A percentile compares a stretch with the other conserved stretches of the same genome.
Conservation (phyloP, 2,113 vertebrate genomes). For the Podarcis raffonei region DNA sequence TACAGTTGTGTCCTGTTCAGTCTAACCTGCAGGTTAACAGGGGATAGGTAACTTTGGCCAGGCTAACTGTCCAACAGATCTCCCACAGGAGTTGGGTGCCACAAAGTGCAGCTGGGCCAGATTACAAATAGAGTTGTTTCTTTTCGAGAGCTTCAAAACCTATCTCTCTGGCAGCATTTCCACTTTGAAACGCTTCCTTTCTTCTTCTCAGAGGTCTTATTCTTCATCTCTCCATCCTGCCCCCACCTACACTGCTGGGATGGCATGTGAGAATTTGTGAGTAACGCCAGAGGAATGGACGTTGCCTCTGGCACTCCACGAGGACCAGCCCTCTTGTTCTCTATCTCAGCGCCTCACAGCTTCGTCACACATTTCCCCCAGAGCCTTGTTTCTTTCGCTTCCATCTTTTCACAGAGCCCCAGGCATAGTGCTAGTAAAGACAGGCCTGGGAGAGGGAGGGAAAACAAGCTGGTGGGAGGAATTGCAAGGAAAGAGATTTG, state of each 20-base stretch:
- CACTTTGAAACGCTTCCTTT: constrained; percentile 24
- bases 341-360: neutral
- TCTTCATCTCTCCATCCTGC: neutral
- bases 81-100: neutral
- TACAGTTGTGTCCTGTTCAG: neutral
- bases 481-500: neutral
- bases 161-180: neutral
- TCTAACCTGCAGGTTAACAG: neutral
- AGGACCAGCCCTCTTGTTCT: constrained; percentile 9
- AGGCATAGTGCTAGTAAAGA: constrained; percentile 3
- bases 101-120: neutral
- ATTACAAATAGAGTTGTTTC: neutral
- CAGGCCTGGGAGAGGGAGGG: neutral
- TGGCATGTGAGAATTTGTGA: neutral
- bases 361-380: rapidly evolving
- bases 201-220: neutral
- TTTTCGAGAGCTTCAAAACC: neutral
- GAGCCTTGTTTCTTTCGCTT: neutral
- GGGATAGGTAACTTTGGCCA: neutral
- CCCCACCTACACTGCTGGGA: neutral
- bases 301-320: rapidly evolving
- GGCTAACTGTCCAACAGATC: neutral
- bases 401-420: constrained; percentile 3
- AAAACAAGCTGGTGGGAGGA: neutral
- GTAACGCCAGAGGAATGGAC: rapidly evolving